Evolutionary conservation across 2,113 vertebrate species (phyloP).

Genomic region (Actenoides lindsayi): DNA sequence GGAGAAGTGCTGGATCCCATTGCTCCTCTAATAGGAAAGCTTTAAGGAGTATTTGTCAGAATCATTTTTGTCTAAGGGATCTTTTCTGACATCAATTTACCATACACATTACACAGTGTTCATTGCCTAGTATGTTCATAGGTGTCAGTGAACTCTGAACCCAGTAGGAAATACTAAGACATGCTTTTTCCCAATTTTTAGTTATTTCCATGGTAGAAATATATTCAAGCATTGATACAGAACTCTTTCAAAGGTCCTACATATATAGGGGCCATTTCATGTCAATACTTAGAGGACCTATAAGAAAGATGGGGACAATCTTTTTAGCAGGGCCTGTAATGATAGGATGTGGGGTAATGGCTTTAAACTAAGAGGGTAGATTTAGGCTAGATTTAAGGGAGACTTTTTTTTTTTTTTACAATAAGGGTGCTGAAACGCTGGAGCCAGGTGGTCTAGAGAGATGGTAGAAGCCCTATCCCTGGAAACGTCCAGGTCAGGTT

Average conservation of each 20-base stretch:
- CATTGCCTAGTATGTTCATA: not conserved
- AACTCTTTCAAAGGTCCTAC: not conserved
- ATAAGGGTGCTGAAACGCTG: too few relatives aligned
- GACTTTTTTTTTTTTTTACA: too few relatives aligned
- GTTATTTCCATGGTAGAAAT: not conserved
- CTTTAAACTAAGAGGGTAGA: not conserved
- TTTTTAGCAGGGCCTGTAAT: not conserved
- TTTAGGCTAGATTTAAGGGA: not conserved
- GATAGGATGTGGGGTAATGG: not conserved
- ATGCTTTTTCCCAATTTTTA: not conserved
- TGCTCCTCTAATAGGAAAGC: not conserved
- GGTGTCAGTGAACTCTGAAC: not conserved
- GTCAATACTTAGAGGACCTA: not conserved
- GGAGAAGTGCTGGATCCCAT: not conserved
- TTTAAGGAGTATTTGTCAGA: not conserved
- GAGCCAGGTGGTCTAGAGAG: too few relatives aligned
- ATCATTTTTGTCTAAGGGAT: not conserved
- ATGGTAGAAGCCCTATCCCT: too few relatives aligned
- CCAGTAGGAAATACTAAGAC: not conserved
- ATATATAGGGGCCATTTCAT: not conserved
- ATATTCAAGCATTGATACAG: not conserved
- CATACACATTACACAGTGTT: not conserved
- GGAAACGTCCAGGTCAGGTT: too few relatives aligned
- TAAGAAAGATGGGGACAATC: not conserved
- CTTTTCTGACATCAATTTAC: not conserved